phyloP scores from a whole-genome alignment of 2,888 invertebrate genomes.

The Ornithoptera priamus region DNA sequence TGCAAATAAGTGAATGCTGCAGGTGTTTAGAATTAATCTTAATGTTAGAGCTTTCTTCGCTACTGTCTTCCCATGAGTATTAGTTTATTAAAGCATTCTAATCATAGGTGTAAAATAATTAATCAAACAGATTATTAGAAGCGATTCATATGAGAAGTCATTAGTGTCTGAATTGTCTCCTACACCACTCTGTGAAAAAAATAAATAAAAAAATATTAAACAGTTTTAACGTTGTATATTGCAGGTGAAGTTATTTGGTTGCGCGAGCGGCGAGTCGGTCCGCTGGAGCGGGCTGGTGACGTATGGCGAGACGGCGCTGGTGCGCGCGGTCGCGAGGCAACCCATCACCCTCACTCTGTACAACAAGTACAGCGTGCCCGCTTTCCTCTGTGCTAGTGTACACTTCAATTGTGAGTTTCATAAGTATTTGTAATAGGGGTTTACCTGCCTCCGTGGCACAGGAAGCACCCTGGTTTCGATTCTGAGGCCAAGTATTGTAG shows the following conservation, averaged over 20 bases:
- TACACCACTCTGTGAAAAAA: too few relatives aligned
- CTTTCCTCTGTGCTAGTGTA: constrained; percentile 57
- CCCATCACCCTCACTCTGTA: constrained; percentile 53
- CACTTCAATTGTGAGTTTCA: constrained; percentile 59
- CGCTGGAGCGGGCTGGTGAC: constrained; percentile 68
- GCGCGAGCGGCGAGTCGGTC: constrained; percentile 47
- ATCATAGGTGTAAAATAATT: too few relatives aligned
- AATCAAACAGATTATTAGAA: too few relatives aligned
- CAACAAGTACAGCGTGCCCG: constrained; percentile 53
- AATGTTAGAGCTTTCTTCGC: too few relatives aligned
- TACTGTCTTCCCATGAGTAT: too few relatives aligned
- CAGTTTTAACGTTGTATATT: not conserved
- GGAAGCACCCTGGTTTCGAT: not conserved
- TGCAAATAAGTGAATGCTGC: too few relatives aligned
- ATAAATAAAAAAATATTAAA: not conserved
- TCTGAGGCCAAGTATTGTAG: not conserved
- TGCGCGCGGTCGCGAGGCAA: constrained; percentile 53
- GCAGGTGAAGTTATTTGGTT: constrained; percentile 59
- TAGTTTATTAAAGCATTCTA: too few relatives aligned
- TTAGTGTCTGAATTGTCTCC: too few relatives aligned
- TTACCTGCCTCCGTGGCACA: not conserved
- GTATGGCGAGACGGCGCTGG: constrained; percentile 68
- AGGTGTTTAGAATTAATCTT: too few relatives aligned
- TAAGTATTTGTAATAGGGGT: not conserved
- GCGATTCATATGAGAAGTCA: too few relatives aligned